These are phyloP conservation scores for Danionella dracula DNA, from an alignment of 2,797 vertebrate species.

Conservation along the genomic window DNA sequence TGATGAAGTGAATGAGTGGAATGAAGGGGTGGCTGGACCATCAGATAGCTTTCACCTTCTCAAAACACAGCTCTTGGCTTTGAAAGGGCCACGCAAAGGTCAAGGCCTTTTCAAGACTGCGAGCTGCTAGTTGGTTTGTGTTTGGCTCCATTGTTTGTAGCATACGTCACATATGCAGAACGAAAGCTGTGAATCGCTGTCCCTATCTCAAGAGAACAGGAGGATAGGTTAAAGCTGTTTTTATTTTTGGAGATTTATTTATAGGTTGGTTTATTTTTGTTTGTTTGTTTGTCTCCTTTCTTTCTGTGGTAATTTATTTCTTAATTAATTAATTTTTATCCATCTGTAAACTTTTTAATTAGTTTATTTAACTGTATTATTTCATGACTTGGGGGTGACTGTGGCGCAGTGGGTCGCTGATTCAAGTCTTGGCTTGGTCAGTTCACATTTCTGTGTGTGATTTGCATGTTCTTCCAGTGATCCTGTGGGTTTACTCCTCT, in stretches of 20 bases:
- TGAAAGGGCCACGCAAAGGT: constrained; percentile 63
- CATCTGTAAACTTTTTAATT: too few species aligned
- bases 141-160: constrained; percentile 38
- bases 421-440: too few species aligned
- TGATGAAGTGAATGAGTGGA: constrained; percentile 19
- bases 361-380: too few species aligned
- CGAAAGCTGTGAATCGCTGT: neutral
- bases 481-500: too few species aligned
- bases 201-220: constrained; percentile 4
- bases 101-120: constrained; percentile 29
- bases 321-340: neutral
- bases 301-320: neutral
- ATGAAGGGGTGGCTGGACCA: constrained; percentile 58
- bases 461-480: too few species aligned
- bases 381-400: too few species aligned
- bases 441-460: too few species aligned
- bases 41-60: constrained; percentile 64
- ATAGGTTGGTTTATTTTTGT: too few species aligned
- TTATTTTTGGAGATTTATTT: too few species aligned
- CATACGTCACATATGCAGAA: constrained; percentile 23
- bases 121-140: constrained; percentile 40
- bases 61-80: constrained; percentile 56
- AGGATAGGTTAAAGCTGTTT: neutral
- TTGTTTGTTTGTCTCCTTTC: too few species aligned
- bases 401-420: too few species aligned